A percentile compares a stretch with the other conserved stretches of the same genome.
Conservation (phyloP, 2,797 vertebrate species). For the Aulostomus chinensis region DNA sequence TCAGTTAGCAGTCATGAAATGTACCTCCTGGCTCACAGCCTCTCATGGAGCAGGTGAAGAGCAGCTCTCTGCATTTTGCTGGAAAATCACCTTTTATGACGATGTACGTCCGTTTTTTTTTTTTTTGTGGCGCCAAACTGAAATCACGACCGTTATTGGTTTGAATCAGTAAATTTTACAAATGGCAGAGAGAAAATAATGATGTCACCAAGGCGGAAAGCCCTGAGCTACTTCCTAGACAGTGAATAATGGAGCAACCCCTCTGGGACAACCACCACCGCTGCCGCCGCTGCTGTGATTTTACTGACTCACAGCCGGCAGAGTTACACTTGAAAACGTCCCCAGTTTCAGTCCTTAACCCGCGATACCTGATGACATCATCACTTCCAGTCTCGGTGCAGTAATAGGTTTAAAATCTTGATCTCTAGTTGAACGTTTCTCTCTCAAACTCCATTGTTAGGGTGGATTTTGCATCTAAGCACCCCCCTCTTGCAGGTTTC, state of each 20-base stretch:
- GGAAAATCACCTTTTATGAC: not conserved
- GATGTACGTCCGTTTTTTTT: no score
- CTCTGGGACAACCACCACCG: slow-evolving; percentile 40
- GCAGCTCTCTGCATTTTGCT: no score
- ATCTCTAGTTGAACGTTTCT: no score
- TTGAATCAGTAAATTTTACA: not conserved
- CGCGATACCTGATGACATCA: no score
- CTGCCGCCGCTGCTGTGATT: slow-evolving; percentile 29
- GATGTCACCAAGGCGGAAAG: slow-evolving; percentile 34
- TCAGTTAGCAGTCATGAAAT: no score
- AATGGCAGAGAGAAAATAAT: slow-evolving; percentile 15
- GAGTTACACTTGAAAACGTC: slow-evolving; percentile 9
- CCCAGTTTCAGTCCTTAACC: not conserved
- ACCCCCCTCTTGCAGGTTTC: not conserved
- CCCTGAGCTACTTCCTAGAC: slow-evolving; percentile 29
- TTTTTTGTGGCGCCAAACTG: no score
- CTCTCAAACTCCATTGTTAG: no score
- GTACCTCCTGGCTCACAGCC: no score
- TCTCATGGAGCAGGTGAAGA: no score
- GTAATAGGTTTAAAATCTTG: no score
- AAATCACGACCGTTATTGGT: not conserved
- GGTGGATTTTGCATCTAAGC: no score
- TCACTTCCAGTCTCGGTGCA: not conserved
- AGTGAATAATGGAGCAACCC: slow-evolving; percentile 56
- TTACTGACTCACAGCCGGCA: slow-evolving; percentile 15